A percentile compares a stretch with the other conserved stretches of the same genome.
These are phyloP conservation scores for Apogon talboti DNA, from an alignment of 2,797 vertebrate genomes.

Conservation along the genomic window DNA sequence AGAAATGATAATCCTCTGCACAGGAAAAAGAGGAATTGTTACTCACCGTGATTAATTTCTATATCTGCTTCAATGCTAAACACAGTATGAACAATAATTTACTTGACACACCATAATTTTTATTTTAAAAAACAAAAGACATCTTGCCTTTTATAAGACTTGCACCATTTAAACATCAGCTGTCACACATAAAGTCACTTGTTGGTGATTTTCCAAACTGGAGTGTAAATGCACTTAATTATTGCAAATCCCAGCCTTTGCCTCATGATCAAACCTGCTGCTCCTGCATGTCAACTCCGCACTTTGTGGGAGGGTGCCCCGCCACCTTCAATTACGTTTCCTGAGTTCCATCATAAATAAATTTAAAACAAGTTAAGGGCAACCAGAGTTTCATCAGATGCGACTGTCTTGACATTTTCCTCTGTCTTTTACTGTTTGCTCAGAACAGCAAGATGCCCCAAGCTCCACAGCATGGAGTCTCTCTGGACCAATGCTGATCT, in stretches of 20 bases:
- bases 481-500: conserved; percentile 17
- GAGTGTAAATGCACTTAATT: conserved; percentile 49
- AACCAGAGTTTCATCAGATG: conserved; percentile 29
- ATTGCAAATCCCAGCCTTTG: conserved; percentile 11
- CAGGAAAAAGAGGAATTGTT: conserved; percentile 24
- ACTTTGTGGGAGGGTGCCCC: conserved; percentile 28
- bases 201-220: conserved; percentile 21
- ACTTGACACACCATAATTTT: conserved; percentile 33
- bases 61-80: too few species aligned
- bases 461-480: conserved; percentile 24
- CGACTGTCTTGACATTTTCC: conserved; percentile 33
- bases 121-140: conserved; percentile 48
- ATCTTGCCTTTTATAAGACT: conserved; percentile 14
- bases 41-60: neutral
- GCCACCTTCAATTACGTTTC: conserved; percentile 44
- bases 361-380: conserved; percentile 50
- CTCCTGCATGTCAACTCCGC: conserved; percentile 26
- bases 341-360: conserved; percentile 66
- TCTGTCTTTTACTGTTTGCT: conserved; percentile 41
- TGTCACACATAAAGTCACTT: conserved; percentile 13
- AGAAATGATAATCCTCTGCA: conserved; percentile 29
- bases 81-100: conserved; percentile 19
- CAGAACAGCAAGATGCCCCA: conserved; percentile 18
- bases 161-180: conserved; percentile 39
- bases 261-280: conserved; percentile 18